Base-by-base conservation (phyloP, 2,113 vertebrate species). In the Noturus placidus region DNA sequence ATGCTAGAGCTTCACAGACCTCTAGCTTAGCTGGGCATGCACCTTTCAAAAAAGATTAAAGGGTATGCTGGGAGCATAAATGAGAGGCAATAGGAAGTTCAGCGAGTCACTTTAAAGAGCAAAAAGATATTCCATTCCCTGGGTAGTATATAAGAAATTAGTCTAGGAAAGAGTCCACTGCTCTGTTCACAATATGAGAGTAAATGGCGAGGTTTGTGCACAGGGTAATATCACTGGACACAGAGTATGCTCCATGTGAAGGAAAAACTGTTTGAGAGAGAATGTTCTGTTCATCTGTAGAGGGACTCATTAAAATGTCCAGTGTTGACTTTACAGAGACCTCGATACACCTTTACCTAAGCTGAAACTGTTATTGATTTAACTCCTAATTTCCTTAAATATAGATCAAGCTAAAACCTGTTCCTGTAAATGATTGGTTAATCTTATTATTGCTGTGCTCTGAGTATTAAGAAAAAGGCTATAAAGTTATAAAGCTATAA, bases 31-130 rank as follows among this genome's bases (percentile, higher is more conserved):
- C 61, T 79, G 25, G 83, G 74, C 69, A 90, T 87, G 83, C 61
- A 70, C 74, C 87, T 82, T 52, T 69, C 14, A 63, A n/a, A 77
- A 77, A 74, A 74, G 83, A 90, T 90, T 69, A 88, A 78, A 90
- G 83, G 50, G 80, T 86, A 83, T 54, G 77, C 42, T 30, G n/a
- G 25, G 10, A 56, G 56, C 69, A 88, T 89, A 85, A 82, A 79
- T 82, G 30, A 84, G 35, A 65, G 77, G 77, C 83, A 56, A 54
- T 46, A 76, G 22, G 30, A 90, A 87, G 83, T 59, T n/a, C 83
- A 85, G 7, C 5, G 25, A 86, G 86, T 27, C 50, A 33, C 78
- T 86, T 86, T 84, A 69, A 89, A 85, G 86, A 79, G 56, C 82
- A 85, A 50, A 82, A 59, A 30, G 14, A 17, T 69, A 77, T 76